Evolutionary conservation across 2,888 invertebrate genomes (phyloP).

Genomic region (Ferdinandea cuprea): DNA sequence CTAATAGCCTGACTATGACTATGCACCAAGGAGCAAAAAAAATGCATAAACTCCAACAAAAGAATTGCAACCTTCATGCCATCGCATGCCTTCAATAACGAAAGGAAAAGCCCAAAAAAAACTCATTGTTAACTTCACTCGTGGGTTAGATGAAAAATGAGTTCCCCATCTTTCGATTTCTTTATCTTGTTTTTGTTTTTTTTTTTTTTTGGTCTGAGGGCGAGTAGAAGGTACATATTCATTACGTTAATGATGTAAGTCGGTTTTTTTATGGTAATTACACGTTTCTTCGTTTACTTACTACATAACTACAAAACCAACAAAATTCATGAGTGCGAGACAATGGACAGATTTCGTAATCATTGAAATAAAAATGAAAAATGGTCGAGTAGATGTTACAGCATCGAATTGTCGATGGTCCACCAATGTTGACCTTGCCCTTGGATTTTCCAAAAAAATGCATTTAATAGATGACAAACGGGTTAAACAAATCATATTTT

Average conservation of each 20-base stretch:
- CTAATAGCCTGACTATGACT: background rate
- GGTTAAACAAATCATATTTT: background rate
- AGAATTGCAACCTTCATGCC: slow-evolving; percentile 7
- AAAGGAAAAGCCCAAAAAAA: background rate
- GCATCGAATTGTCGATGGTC: background rate
- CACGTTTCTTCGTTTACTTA: background rate
- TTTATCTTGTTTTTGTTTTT: no score
- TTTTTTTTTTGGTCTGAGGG: background rate
- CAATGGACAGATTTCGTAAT: slow-evolving; percentile 12
- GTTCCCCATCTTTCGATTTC: background rate
- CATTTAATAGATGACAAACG: background rate
- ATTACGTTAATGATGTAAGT: background rate
- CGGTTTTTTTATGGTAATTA: background rate
- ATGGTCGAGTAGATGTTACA: background rate
- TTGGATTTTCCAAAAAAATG: background rate
- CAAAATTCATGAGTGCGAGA: background rate
- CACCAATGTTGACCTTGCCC: background rate
- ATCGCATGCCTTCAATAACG: background rate
- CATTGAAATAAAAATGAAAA: background rate
- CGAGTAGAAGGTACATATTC: background rate
- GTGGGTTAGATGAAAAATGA: slow-evolving; percentile 9
- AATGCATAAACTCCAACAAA: background rate
- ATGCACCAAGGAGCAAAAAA: background rate
- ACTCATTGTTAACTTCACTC: slow-evolving; percentile 3
- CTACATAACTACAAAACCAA: background rate